A percentile compares a stretch with the other conserved stretches of the same genome.
phyloP scores from a whole-genome alignment of 2,113 vertebrate genomes.

The Phodopus roborovskii region DNA sequence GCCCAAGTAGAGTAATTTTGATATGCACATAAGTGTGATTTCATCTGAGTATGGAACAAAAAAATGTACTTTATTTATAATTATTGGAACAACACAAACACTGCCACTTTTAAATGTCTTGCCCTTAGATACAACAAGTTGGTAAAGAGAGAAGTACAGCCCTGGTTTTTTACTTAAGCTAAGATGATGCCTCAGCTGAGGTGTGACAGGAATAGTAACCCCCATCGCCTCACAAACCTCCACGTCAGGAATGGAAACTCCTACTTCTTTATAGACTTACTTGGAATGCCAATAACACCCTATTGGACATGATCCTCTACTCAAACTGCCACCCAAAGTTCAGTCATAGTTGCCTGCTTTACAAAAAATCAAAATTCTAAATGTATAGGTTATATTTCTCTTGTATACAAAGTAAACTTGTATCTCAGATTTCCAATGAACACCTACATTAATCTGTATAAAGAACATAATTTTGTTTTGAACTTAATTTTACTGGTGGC shows the following conservation, averaged over 20 bases:
- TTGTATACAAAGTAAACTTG: constrained; percentile 12
- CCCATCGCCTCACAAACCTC: neutral
- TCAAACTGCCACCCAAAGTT: neutral
- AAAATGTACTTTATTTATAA: constrained; percentile 38
- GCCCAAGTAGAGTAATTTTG: neutral
- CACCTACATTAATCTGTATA: neutral
- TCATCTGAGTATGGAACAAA: neutral
- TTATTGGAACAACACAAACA: neutral
- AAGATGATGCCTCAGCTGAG: neutral
- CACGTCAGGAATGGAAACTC: constrained; percentile 44
- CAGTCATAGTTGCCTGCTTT: neutral
- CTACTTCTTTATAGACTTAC: constrained; percentile 11
- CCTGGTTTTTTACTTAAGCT: neutral
- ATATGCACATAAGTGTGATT: neutral
- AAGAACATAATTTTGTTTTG: constrained; percentile 25
- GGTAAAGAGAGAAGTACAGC: neutral
- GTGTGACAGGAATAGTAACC: constrained; percentile 31
- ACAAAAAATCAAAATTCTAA: neutral
- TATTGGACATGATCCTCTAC: neutral
- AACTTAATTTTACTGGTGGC: constrained; percentile 36
- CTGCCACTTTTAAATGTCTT: constrained; percentile 4
- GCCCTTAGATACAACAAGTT: neutral
- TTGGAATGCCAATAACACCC: neutral
- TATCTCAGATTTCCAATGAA: constrained; percentile 35
- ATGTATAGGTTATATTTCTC: neutral